Evolutionary conservation across 2,888 invertebrate species (phyloP).

Genomic region (Trichogramma dendrolimi): DNA sequence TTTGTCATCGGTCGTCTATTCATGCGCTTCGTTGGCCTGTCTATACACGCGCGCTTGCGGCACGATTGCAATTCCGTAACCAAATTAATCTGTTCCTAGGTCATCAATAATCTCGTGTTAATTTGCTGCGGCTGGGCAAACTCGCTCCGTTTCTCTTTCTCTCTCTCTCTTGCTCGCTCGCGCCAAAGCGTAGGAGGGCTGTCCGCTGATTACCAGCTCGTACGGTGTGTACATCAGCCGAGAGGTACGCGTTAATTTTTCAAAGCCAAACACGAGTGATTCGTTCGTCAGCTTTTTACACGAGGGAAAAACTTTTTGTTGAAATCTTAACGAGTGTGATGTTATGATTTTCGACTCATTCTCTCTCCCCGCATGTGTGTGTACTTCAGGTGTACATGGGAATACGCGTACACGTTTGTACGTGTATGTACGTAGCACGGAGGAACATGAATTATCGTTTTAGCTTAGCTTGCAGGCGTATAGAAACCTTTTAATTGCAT

Average conservation of each 20-base stretch:
- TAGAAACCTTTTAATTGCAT: too few relatives aligned
- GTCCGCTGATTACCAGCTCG: background rate
- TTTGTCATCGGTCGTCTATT: constrained; percentile 25
- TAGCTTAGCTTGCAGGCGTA: too few relatives aligned
- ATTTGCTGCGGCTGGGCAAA: constrained; percentile 17
- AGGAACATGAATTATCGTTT: too few relatives aligned
- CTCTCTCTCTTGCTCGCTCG: background rate
- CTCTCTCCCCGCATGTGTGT: too few relatives aligned
- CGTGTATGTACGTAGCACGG: too few relatives aligned
- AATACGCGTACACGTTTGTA: too few relatives aligned
- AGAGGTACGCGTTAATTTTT: constrained; percentile 2
- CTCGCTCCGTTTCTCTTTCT: too few relatives aligned
- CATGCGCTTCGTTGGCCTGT: constrained; percentile 1
- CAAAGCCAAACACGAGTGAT: background rate
- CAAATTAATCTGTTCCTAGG: constrained; percentile 28
- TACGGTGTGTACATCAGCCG: constrained; percentile 15
- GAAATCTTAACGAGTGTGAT: too few relatives aligned
- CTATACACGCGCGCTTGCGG: background rate
- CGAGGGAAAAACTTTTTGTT: too few relatives aligned
- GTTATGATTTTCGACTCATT: too few relatives aligned
- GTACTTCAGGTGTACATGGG: too few relatives aligned
- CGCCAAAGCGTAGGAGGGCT: constrained; percentile 6
- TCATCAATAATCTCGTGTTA: constrained; percentile 29
- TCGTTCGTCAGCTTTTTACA: too few relatives aligned
- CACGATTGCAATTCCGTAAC: constrained; percentile 28